phyloP scores from a whole-genome alignment of 1,140 invertebrate genomes.

The Rhagoletis zephyria region DNA sequence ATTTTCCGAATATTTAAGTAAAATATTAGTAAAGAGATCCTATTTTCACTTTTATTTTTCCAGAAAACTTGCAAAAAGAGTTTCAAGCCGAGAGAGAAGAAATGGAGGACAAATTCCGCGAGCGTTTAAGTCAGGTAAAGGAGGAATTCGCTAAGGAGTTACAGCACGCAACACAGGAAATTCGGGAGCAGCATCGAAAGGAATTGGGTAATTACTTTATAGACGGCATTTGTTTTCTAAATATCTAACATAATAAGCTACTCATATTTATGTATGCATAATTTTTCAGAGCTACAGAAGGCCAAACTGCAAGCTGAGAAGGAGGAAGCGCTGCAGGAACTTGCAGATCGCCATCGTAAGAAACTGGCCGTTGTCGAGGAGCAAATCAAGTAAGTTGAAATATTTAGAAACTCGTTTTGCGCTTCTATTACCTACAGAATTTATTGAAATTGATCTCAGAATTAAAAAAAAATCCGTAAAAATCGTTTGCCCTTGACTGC shows the following conservation, averaged over 20 bases:
- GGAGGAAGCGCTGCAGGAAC: slow-evolving; percentile 74
- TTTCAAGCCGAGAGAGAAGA: slow-evolving; percentile 68
- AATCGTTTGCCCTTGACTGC: no score
- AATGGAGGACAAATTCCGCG: slow-evolving; percentile 71
- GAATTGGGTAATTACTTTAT: slow-evolving; percentile 75
- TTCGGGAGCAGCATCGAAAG: slow-evolving; percentile 76
- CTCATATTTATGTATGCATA: no score
- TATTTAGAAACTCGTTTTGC: no score
- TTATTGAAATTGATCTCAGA: no score
- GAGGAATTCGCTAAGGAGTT: slow-evolving; percentile 71
- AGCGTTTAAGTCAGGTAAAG: slow-evolving; percentile 69
- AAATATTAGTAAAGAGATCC: slow-evolving; percentile 9
- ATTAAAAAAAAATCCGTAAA: no score
- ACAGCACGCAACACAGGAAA: slow-evolving; percentile 74
- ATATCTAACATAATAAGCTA: no score
- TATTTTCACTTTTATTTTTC: not conserved
- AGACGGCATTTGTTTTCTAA: not conserved
- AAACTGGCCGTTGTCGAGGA: slow-evolving; percentile 75
- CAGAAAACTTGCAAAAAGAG: slow-evolving; percentile 63
- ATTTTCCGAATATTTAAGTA: no score
- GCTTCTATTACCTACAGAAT: no score
- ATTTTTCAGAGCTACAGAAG: slow-evolving; percentile 73
- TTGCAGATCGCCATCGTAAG: slow-evolving; percentile 75
- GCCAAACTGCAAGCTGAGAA: slow-evolving; percentile 75
- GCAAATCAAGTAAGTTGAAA: slow-evolving; percentile 68